These are phyloP conservation scores for Dromiciops gliroides DNA, from an alignment of 2,113 vertebrate species.

Conservation along the genomic window DNA sequence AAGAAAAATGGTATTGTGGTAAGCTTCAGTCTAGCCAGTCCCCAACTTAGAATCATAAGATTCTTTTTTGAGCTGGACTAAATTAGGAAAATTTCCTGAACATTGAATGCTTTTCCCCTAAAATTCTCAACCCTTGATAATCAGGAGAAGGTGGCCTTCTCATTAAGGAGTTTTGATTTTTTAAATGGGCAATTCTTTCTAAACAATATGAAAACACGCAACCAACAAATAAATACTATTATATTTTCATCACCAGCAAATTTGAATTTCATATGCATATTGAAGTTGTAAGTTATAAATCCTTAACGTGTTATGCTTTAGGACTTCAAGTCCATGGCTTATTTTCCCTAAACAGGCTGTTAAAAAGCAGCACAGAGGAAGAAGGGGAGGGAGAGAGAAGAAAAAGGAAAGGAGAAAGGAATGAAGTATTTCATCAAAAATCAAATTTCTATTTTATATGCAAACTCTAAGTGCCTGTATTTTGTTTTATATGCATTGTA, in stretches of 20 bases:
- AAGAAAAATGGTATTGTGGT: background rate
- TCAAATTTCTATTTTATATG: background rate
- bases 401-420: background rate
- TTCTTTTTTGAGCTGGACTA: background rate
- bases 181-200: background rate
- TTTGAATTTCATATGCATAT: background rate
- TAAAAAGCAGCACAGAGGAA: slow-evolving; percentile 22
- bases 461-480: too few species aligned
- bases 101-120: background rate
- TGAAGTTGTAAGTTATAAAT: background rate
- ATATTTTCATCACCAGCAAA: background rate
- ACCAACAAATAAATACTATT: background rate
- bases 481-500: background rate
- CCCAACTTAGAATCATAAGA: background rate
- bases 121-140: background rate
- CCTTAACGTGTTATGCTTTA: background rate
- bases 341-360: slow-evolving; percentile 28
- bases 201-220: background rate
- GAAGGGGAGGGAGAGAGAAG: background rate
- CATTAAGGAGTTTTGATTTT: background rate
- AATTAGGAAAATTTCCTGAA: background rate
- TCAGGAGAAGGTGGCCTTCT: background rate
- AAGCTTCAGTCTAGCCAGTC: background rate
- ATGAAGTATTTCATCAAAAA: background rate
- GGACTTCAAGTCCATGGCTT: background rate